Percentiles rank a stretch among this genome's conserved stretches.
These are phyloP conservation scores for Actinemys pallida DNA, from an alignment of 2,113 vertebrate genomes.

Conservation along the genomic window DNA sequence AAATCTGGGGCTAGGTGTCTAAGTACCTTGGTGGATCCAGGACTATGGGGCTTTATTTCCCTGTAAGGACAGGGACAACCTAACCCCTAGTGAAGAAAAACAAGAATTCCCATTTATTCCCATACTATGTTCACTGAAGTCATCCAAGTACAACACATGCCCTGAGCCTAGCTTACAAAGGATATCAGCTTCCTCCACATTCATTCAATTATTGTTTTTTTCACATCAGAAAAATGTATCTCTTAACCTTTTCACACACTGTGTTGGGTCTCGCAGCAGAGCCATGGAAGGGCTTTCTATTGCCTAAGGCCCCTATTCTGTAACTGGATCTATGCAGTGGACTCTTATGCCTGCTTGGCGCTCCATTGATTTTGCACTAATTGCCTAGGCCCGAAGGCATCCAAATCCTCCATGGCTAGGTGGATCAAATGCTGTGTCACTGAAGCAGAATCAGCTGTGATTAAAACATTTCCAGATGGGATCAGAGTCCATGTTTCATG, in stretches of 20 bases:
- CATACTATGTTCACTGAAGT: not conserved
- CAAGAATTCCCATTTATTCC: rapidly evolving
- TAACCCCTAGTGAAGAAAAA: not conserved
- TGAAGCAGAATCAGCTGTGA: not conserved
- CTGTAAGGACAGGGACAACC: not conserved
- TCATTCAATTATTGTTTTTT: not conserved
- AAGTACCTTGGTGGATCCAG: not conserved
- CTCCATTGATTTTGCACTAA: not conserved
- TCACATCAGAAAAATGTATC: not conserved
- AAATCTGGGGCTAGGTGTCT: not conserved
- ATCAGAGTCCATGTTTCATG: not conserved
- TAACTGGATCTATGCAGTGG: rapidly evolving
- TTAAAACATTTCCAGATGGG: rapidly evolving
- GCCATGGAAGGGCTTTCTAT: not conserved
- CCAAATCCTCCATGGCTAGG: rapidly evolving
- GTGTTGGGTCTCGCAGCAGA: not conserved
- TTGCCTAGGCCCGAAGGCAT: not conserved
- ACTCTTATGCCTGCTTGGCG: rapidly evolving
- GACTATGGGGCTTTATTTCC: not conserved
- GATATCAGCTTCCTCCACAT: not conserved
- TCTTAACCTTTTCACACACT: not conserved
- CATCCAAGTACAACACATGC: not conserved
- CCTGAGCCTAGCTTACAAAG: not conserved
- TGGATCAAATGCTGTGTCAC: not conserved
- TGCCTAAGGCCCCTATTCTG: not conserved